Base-by-base conservation (phyloP, 2,888 invertebrate genomes). In the Coelopa pilipes region DNA sequence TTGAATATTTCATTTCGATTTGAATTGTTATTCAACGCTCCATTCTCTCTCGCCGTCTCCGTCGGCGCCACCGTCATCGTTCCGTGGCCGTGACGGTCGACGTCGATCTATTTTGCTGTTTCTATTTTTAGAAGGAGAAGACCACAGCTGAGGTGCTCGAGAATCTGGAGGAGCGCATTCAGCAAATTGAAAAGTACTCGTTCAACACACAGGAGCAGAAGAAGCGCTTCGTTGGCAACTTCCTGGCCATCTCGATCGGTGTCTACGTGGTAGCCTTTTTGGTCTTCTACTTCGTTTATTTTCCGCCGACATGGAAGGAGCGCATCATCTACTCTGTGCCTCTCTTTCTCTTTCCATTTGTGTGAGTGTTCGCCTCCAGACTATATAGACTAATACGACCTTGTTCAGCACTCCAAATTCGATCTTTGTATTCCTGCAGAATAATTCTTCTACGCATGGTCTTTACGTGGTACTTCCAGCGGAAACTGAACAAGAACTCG, bases 401-500 rank as follows among this genome's bases (percentile, higher is more conserved):
- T n/a, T n/a, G n/a, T n/a, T n/a, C n/a, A n/a, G n/a, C n/a, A n/a
- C n/a, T n/a, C n/a, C n/a, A n/a, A n/a, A n/a, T n/a, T n/a, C n/a
- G n/a, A n/a, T 57, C 13, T 66, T 47, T 57, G 15, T 55, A 17
- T 12, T 47, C 76, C 83, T 85, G 45, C 88, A 96, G 96, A 82
- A 92, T 96, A 76, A 90, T 94, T 84, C 89, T 93, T 75, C 89
- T 95, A 21, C 95, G 96, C 80, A 92, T 92, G 80, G 88, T 93
- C 78, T 91, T 97, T 82, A 93, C 94, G 50, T 96, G 95, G 94
- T 97, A 96, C 87, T 98, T 95, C 87, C 92, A 93, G 80, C 91
- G 94, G 86, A 93, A 94, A 84, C 89, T 97, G 70, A 91, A 91
- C 75, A 92, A 92, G 84, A 96, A 96, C 88, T 92, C 94, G 84